phyloP scores from a whole-genome alignment of 2,888 invertebrate species.

The Heliconius ismenius region DNA sequence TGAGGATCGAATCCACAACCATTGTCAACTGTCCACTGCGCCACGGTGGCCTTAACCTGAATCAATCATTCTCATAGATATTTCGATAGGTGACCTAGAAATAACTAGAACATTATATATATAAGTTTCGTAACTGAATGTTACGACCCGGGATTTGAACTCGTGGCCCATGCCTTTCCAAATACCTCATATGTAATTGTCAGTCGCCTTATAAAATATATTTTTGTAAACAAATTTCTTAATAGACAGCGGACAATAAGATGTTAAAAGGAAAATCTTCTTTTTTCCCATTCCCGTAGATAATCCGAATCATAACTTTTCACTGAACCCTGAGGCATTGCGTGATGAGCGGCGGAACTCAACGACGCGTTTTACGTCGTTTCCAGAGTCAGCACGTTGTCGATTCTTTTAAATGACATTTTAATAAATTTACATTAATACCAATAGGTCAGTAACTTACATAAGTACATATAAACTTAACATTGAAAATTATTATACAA shows the following conservation, averaged over 20 bases:
- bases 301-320: too few species aligned
- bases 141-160: conserved; percentile 38
- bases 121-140: conserved; percentile 31
- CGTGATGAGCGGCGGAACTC: too few species aligned
- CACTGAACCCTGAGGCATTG: too few species aligned
- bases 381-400: too few species aligned
- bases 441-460: too few species aligned
- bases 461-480: too few species aligned
- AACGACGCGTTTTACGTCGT: too few species aligned
- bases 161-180: conserved; percentile 36
- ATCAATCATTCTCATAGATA: conserved; percentile 17
- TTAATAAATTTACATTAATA: too few species aligned
- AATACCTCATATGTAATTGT: conserved; percentile 31
- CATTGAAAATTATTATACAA: too few species aligned
- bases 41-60: conserved; percentile 7
- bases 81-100: conserved; percentile 37
- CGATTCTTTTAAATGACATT: too few species aligned
- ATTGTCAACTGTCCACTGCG: neutral
- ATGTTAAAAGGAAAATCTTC: too few species aligned
- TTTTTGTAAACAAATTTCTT: neutral
- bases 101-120: conserved; percentile 28
- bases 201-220: neutral
- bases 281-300: too few species aligned
- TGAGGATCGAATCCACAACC: neutral
- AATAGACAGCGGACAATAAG: neutral